Evolutionary conservation across 2,113 vertebrate genomes (phyloP).

Genomic region (Proteles cristata): DNA sequence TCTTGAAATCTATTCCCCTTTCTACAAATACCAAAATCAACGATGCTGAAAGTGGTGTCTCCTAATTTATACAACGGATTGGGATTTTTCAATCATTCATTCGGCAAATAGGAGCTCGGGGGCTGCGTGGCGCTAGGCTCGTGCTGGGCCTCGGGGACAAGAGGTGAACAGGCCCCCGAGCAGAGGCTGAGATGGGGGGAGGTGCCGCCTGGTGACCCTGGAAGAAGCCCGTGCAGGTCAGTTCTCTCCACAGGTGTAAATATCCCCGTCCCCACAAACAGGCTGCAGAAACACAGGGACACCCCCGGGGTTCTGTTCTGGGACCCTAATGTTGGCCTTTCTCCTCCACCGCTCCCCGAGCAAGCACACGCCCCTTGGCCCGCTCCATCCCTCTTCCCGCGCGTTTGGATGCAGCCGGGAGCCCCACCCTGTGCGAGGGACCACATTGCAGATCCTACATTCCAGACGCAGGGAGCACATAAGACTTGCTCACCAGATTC

Average conservation of each 20-base stretch:
- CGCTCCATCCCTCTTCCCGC: rapidly evolving
- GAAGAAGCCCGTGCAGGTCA: rapidly evolving
- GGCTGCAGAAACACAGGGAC: neutral
- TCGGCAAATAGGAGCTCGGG: rapidly evolving
- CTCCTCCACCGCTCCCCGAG: rapidly evolving
- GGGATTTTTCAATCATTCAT: too few relatives aligned
- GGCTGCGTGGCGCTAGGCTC: rapidly evolving
- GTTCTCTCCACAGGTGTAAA: neutral
- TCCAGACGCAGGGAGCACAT: neutral
- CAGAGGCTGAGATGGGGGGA: rapidly evolving
- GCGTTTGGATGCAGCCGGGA: rapidly evolving
- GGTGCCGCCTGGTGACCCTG: rapidly evolving
- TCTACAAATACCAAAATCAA: neutral
- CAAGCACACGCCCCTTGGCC: rapidly evolving
- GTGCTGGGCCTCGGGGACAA: neutral
- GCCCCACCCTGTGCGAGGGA: rapidly evolving
- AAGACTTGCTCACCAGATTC: rapidly evolving
- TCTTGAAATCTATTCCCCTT: neutral
- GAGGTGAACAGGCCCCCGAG: rapidly evolving
- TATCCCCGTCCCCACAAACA: rapidly evolving
- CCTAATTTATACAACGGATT: rapidly evolving
- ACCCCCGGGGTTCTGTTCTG: neutral
- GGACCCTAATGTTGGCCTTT: neutral
- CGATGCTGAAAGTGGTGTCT: rapidly evolving
- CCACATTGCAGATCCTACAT: rapidly evolving